These are phyloP conservation scores for Abrostola triplasia DNA, from an alignment of 2,888 invertebrate genomes.

Conservation along the genomic window DNA sequence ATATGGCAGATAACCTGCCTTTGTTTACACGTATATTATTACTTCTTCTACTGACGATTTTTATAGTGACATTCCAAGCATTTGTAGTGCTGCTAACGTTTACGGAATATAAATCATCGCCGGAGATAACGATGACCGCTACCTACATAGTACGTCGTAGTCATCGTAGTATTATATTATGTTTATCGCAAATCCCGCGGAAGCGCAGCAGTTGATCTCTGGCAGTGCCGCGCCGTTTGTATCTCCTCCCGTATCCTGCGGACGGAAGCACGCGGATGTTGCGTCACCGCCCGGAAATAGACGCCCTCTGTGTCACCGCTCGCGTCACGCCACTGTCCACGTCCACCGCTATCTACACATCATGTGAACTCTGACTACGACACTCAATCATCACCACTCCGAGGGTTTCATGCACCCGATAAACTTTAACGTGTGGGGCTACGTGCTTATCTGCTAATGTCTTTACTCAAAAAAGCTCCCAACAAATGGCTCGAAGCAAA, in stretches of 20 bases:
- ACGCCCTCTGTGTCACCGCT: constrained; percentile 84
- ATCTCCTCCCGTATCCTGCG: constrained; percentile 82
- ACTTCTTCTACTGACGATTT: too few relatives aligned
- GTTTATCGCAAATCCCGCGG: constrained; percentile 75
- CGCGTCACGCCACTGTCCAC: constrained; percentile 61
- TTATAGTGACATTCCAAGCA: too few relatives aligned
- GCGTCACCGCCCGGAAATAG: constrained; percentile 86
- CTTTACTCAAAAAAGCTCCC: constrained; percentile 47
- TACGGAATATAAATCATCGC: not conserved
- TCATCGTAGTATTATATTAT: constrained; percentile 24
- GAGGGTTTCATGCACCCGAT: constrained; percentile 68
- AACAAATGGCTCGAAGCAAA: constrained; percentile 69
- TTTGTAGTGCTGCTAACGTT: not conserved
- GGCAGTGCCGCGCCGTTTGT: constrained; percentile 69
- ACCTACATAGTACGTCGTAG: constrained; percentile 30
- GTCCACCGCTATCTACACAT: constrained; percentile 16
- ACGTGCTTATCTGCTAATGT: constrained; percentile 65
- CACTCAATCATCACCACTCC: constrained; percentile 50
- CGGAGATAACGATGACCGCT: constrained; percentile 5
- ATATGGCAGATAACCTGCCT: too few relatives aligned
- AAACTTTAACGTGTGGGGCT: constrained; percentile 60
- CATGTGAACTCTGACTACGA: constrained; percentile 41
- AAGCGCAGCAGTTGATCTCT: constrained; percentile 76
- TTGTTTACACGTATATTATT: too few relatives aligned
- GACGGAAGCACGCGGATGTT: constrained; percentile 84